Conservation (phyloP, 2,888 invertebrate species). For the Eristalis arbustorum region DNA sequence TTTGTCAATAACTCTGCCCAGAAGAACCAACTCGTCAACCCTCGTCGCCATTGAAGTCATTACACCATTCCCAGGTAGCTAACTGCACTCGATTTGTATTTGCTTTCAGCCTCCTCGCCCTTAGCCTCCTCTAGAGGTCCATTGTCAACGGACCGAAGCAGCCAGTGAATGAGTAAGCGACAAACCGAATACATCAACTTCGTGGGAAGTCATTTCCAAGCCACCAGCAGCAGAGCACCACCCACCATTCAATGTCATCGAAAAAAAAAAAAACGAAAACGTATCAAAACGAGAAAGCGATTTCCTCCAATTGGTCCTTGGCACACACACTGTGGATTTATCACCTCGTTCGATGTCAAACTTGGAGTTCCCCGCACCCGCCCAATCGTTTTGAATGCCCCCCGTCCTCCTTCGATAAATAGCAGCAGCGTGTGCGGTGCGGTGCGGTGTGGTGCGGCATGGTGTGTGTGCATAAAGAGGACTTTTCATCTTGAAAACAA, state of each 20-base stretch:
- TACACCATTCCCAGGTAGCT: conserved; percentile 47
- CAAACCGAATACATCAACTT: conserved; percentile 64
- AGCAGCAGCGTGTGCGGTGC: conserved; percentile 43
- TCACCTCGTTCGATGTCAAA: conserved; percentile 66
- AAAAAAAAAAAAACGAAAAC: background rate
- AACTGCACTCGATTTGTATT: conserved; percentile 41
- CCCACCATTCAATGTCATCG: conserved; percentile 1
- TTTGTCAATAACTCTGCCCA: background rate
- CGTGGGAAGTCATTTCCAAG: conserved; percentile 35
- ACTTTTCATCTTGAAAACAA: conserved; percentile 67
- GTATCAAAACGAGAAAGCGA: conserved; percentile 44
- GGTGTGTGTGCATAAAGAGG: background rate
- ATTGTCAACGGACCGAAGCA: conserved; percentile 41
- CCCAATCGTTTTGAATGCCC: conserved; percentile 53
- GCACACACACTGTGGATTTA: conserved; percentile 50
- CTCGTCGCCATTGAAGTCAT: conserved; percentile 39
- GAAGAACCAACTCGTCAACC: background rate
- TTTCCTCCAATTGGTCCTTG: conserved; percentile 33
- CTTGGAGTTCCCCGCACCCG: conserved; percentile 40
- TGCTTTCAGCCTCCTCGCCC: background rate
- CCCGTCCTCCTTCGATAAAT: conserved; percentile 60
- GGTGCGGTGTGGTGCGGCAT: too few relatives aligned
- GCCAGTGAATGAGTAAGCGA: conserved; percentile 50
- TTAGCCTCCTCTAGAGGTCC: conserved; percentile 2
- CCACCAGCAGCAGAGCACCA: background rate